Conservation (phyloP, 2,888 invertebrate genomes). For the Trilocha varians region DNA sequence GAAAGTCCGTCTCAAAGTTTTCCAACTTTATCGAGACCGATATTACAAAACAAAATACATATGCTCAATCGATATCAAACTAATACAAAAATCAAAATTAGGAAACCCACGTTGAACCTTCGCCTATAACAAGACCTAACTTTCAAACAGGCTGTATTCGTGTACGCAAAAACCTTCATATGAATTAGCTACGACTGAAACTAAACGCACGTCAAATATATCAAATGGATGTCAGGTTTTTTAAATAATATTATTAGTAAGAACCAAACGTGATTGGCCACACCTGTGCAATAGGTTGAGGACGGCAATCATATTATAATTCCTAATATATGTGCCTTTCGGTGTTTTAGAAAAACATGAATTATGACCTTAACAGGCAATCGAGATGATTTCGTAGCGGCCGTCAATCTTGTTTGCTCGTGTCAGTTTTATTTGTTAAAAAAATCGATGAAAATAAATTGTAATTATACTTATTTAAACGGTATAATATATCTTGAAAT, state of each 20-base stretch:
- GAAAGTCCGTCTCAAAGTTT: too few species aligned
- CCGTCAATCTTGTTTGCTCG: not conserved
- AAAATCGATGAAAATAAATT: not conserved
- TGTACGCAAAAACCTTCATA: slow-evolving; percentile 34
- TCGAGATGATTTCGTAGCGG: slow-evolving; percentile 10
- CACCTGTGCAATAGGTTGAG: slow-evolving; percentile 34
- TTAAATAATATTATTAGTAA: slow-evolving; percentile 22
- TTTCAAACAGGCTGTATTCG: slow-evolving; percentile 24
- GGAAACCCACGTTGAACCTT: slow-evolving; percentile 29
- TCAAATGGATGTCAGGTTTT: slow-evolving; percentile 25
- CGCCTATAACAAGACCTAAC: slow-evolving; percentile 14
- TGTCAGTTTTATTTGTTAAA: not conserved
- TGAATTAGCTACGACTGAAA: slow-evolving; percentile 27
- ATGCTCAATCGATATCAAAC: not conserved
- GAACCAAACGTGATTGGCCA: slow-evolving; percentile 30
- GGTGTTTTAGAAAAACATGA: slow-evolving; percentile 18
- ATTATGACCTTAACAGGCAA: slow-evolving; percentile 17
- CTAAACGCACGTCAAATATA: slow-evolving; percentile 31
- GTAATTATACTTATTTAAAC: too few species aligned
- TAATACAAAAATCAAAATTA: slow-evolving; percentile 15
- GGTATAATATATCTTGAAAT: too few species aligned
- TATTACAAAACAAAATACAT: not conserved
- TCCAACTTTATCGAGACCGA: too few species aligned
- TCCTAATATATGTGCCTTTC: slow-evolving; percentile 25
- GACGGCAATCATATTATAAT: slow-evolving; percentile 25